Base-by-base conservation (phyloP, 2,113 vertebrate species). In the Pipra filicauda region DNA sequence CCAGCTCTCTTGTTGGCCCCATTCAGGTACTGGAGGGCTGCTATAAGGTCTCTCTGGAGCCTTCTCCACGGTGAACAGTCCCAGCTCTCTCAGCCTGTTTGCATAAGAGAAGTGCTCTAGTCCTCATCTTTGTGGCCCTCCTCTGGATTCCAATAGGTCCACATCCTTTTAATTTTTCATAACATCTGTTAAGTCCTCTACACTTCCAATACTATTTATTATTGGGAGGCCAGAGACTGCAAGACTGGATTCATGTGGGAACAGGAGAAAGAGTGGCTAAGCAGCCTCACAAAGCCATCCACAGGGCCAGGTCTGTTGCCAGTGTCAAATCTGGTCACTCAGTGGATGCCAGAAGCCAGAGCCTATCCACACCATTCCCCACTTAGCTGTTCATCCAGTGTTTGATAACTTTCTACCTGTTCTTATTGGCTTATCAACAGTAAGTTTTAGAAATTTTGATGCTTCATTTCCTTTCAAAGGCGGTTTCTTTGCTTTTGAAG, bases 401-500 rank as follows among this genome's bases (percentile, higher is more conserved):
- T 59, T 83, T 64, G 62, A 35, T 30, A 59, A 54, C 51, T 51
- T 74, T 59, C 37, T 74, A 61, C 39, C 22, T 73, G 20, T 67
- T 88, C 39, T 84, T 81, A 79, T 13, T 82, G 41, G 24, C 15
- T 76, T 82, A 76, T 57, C 57, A 89, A 70, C 24, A 59, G 71
- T 35, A 79, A 8, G 23, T 73, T 73, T 91, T 71, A 44, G 23
- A 75, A 27, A 19, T 74, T 95, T 79, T 91, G 92, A 89, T 92
- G 75, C 8, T 33, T 93, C 31, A 49, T 89, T 92, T 96, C 72
- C 31, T 86, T 96, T 96, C 74, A 85, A 95, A 95, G 43, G 54
- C 61, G 85, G 49, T 70, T 95, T 90, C 71, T 96, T 93, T 97
- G 76, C 69, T 97, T 96, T 95, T 39, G 5, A 93, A 75, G n/a